Evolutionary conservation across 2,113 vertebrate species (phyloP).

Genomic region (Tretioscincus oriximinensis): DNA sequence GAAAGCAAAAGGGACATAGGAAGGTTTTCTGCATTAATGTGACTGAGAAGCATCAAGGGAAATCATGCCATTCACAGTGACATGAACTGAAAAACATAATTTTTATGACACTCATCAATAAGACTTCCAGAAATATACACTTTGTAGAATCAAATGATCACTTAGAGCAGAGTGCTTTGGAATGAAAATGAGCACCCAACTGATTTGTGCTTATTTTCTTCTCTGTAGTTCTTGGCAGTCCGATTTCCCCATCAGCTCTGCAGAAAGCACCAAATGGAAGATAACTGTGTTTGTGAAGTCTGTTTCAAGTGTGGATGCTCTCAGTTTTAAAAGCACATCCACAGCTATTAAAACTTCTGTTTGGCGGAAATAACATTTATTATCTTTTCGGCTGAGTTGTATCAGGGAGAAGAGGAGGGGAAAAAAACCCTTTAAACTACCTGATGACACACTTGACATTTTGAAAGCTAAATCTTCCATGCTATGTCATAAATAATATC

Average conservation of each 20-base stretch:
- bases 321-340: constrained; percentile 42
- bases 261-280: constrained; percentile 34
- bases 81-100: neutral
- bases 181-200: constrained; percentile 14
- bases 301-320: constrained; percentile 43
- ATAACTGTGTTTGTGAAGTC: constrained; percentile 26
- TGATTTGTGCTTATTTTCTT: neutral
- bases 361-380: constrained; percentile 66
- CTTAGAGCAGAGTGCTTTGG: neutral
- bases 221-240: constrained; percentile 18
- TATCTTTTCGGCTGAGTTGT: constrained; percentile 54
- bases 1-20: constrained; percentile 3
- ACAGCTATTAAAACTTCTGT: constrained; percentile 45
- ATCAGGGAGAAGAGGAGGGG: constrained; percentile 16
- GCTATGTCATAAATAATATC: constrained; percentile 62
- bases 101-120: constrained; percentile 35
- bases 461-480: constrained; percentile 56
- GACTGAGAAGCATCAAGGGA: constrained; percentile 18
- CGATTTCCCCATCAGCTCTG: constrained; percentile 16
- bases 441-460: constrained; percentile 57
- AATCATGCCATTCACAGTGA: neutral
- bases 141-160: constrained; percentile 26
- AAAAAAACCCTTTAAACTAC: constrained; percentile 51
- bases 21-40: constrained; percentile 1
- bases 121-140: constrained; percentile 13